Evolutionary conservation across 2,888 invertebrate genomes (phyloP).

Genomic region (Leptura quadrifasciata): DNA sequence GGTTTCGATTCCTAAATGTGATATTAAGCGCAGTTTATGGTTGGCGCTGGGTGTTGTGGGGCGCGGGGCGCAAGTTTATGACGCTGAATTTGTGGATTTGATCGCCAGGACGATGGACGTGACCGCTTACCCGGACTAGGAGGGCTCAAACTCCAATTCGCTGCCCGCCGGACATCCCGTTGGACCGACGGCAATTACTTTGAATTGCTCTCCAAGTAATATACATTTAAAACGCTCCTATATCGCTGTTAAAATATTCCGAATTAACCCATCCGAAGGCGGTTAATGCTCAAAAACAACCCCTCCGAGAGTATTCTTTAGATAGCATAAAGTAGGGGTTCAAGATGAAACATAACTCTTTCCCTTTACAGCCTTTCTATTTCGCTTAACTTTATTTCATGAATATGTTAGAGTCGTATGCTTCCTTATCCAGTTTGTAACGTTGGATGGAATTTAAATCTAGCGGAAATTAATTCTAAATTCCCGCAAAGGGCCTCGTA

Average conservation of each 20-base stretch:
- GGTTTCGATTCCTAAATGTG: constrained; percentile 66
- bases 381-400: constrained; percentile 47
- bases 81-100: constrained; percentile 63
- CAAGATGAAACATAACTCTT: constrained; percentile 45
- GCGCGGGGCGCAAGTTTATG: constrained; percentile 57
- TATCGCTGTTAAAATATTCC: constrained; percentile 45
- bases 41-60: constrained; percentile 50
- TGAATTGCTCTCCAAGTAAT: constrained; percentile 56
- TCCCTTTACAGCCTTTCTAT: constrained; percentile 45
- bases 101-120: constrained; percentile 58
- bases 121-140: constrained; percentile 53
- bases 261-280: constrained; percentile 49
- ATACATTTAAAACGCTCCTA: constrained; percentile 53
- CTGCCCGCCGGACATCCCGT: constrained; percentile 48
- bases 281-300: constrained; percentile 48
- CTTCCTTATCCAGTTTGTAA: constrained; percentile 41
- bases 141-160: constrained; percentile 35
- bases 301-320: constrained; percentile 41
- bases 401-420: constrained; percentile 46
- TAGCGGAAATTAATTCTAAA: constrained; percentile 44
- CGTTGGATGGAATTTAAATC: constrained; percentile 43
- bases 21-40: constrained; percentile 66
- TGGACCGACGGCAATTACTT: constrained; percentile 58
- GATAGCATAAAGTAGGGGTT: constrained; percentile 39
- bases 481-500: not conserved